Conservation (phyloP, 2,113 vertebrate species). For the Tyrannus savana region DNA sequence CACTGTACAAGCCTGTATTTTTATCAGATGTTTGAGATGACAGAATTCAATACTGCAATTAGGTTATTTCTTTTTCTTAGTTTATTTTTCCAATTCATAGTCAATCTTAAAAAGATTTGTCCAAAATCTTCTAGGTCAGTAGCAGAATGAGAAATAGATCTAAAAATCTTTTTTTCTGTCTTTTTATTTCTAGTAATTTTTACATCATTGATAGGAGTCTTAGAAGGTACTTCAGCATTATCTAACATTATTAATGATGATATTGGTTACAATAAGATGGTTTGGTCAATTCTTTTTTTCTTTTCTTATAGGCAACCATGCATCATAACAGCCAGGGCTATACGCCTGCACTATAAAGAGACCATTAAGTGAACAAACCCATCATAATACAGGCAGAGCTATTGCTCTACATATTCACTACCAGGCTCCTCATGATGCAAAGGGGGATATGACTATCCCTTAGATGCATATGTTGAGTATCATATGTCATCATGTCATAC, state of each 20-base stretch:
- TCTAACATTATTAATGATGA: background rate
- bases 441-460: background rate
- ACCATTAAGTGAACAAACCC: background rate
- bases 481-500: background rate
- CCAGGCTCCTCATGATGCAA: background rate
- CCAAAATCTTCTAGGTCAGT: background rate
- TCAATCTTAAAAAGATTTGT: background rate
- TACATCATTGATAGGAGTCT: background rate
- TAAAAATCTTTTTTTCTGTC: background rate
- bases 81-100: background rate
- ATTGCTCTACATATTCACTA: background rate
- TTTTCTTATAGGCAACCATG: background rate
- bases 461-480: background rate
- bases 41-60: background rate
- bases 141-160: background rate
- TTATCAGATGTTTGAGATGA: background rate
- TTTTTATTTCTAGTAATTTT: background rate
- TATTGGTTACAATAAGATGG: background rate
- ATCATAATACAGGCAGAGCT: background rate
- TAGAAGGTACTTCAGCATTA: background rate
- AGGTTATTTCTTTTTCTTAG: background rate
- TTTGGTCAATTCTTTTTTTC: background rate
- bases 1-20: background rate
- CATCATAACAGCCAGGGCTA: background rate
- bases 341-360: background rate